Evolutionary conservation across 1,140 invertebrate species (phyloP).

Genomic region (Drosophila parabipectinata): DNA sequence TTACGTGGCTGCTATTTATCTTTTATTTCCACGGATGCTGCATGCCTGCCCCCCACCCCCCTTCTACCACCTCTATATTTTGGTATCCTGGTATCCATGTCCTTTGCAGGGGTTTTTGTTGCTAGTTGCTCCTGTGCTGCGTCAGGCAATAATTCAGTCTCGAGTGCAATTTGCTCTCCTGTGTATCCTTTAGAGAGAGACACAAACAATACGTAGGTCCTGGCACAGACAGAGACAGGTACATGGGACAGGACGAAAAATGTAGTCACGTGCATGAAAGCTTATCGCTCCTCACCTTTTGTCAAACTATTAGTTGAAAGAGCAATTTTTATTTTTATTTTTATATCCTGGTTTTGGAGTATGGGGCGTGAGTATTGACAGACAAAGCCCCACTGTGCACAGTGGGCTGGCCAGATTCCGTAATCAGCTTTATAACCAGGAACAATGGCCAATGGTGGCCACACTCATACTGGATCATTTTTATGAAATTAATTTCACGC

Average conservation of each 20-base stretch:
- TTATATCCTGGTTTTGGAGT: background rate
- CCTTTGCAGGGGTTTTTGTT: conserved; percentile 48
- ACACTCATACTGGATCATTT: conserved; percentile 18
- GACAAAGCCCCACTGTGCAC: conserved; percentile 12
- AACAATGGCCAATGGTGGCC: conserved; percentile 21
- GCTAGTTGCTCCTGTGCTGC: conserved; percentile 46
- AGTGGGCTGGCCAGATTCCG: conserved; percentile 10
- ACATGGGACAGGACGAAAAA: background rate
- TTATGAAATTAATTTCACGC: conserved; percentile 53
- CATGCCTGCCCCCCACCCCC: background rate
- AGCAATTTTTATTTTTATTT: conserved; percentile 14
- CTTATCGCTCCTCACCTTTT: conserved; percentile 68
- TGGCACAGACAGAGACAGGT: background rate
- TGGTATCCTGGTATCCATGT: conserved; percentile 22
- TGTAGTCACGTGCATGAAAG: conserved; percentile 38
- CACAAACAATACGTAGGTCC: conserved; percentile 16
- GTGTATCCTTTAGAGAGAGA: conserved; percentile 22
- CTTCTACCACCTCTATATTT: background rate
- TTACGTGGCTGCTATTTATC: conserved; percentile 82
- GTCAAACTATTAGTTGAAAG: conserved; percentile 64
- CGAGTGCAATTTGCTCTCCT: conserved; percentile 74
- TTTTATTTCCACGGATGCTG: conserved; percentile 64
- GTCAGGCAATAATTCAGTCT: conserved; percentile 77
- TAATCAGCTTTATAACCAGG: conserved; percentile 33
- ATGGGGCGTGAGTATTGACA: no score